These are phyloP conservation scores for Poecile atricapillus DNA, from an alignment of 2,113 vertebrate genomes.

Conservation along the genomic window DNA sequence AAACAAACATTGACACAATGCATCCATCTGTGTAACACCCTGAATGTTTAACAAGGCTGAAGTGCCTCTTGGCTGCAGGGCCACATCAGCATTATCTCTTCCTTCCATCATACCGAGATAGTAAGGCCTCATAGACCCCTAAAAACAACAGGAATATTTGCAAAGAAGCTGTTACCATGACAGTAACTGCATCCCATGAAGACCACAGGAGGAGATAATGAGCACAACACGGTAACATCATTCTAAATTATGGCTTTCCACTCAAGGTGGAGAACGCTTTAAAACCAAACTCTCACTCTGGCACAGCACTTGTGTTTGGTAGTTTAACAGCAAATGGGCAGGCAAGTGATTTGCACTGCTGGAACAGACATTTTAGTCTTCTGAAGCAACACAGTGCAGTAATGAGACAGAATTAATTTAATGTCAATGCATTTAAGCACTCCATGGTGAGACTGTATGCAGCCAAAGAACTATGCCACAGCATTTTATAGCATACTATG, in stretches of 20 bases:
- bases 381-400: background rate
- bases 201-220: background rate
- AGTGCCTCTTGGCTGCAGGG: background rate
- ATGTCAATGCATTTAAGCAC: background rate
- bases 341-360: background rate
- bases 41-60: background rate
- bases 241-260: background rate
- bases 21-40: background rate
- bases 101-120: background rate
- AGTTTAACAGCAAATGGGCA: background rate
- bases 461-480: background rate
- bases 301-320: background rate
- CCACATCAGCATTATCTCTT: background rate
- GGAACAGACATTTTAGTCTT: background rate
- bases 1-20: background rate
- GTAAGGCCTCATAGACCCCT: background rate
- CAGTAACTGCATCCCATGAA: background rate
- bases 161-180: rapidly evolving
- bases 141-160: background rate
- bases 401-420: background rate
- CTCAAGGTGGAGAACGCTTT: rapidly evolving
- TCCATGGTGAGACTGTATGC: background rate
- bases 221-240: background rate
- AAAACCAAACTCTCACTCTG: background rate
- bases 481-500: background rate